Conservation (phyloP, 2,797 vertebrate species). For the Acridotheres tristis region DNA sequence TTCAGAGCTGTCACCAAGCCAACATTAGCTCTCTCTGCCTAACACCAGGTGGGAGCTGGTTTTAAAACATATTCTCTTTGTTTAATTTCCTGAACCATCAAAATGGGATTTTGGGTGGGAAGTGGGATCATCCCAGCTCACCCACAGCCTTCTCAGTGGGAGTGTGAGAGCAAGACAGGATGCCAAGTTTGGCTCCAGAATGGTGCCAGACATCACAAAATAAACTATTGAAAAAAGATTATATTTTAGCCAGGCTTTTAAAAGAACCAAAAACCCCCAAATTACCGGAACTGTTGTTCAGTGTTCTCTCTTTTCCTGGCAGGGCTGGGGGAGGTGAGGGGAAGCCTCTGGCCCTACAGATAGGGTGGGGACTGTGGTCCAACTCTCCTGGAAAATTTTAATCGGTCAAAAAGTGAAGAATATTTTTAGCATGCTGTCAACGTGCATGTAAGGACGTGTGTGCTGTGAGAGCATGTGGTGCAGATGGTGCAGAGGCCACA, state of each 20-base stretch:
- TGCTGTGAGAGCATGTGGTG: background rate
- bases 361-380: background rate
- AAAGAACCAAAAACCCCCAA: background rate
- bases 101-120: background rate
- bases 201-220: background rate
- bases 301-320: background rate
- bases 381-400: constrained; percentile 37
- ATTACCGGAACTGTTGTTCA: background rate
- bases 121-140: background rate
- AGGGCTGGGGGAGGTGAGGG: background rate
- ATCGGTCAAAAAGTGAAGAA: background rate
- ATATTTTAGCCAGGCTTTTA: background rate
- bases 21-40: background rate
- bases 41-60: background rate
- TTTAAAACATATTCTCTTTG: background rate
- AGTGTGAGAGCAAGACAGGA: background rate
- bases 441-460: background rate
- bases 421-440: background rate
- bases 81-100: background rate
- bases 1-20: background rate
- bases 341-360: constrained; percentile 13
- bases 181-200: background rate
- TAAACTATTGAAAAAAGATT: background rate
- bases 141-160: background rate
- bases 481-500: background rate